phyloP scores from a whole-genome alignment of 2,888 invertebrate genomes.

The Lepidochitona cinerea region DNA sequence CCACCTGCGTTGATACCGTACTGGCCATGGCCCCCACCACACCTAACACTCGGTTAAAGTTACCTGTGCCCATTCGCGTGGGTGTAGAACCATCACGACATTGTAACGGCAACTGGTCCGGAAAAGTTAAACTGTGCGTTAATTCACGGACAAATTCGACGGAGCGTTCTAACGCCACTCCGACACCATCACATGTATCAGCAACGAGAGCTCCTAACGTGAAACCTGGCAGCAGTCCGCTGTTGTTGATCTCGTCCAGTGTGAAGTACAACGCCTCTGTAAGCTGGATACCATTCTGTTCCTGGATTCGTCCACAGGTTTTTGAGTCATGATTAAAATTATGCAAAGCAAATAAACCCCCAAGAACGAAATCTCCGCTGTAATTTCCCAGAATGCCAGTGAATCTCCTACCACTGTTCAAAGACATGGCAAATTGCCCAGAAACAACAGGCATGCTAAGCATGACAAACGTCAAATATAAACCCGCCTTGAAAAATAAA shows the following conservation, averaged over 20 bases:
- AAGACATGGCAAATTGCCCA: no score
- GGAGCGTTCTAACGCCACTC: conserved; percentile 78
- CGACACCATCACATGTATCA: conserved; percentile 79
- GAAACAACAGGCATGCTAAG: no score
- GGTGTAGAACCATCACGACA: neutral
- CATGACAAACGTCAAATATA: no score
- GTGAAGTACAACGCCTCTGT: conserved; percentile 81
- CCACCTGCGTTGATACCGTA: conserved; percentile 75
- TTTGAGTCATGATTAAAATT: conserved; percentile 42
- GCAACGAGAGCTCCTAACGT: conserved; percentile 77
- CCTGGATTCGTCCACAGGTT: conserved; percentile 73
- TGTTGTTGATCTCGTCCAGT: conserved; percentile 78
- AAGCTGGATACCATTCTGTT: conserved; percentile 80
- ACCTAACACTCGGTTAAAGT: conserved; percentile 72
- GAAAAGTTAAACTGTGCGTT: neutral
- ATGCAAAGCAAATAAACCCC: conserved; percentile 81
- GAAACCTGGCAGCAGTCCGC: conserved; percentile 76
- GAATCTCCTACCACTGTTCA: no score
- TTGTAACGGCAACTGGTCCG: neutral
- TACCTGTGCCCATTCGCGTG: neutral
- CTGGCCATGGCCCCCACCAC: conserved; percentile 75
- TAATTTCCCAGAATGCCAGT: neutral
- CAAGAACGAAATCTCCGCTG: conserved; percentile 78
- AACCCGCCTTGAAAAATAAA: no score
- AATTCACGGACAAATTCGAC: conserved; percentile 24